phyloP scores from a whole-genome alignment of 2,113 vertebrate species.

The Alaudala cheleensis region DNA sequence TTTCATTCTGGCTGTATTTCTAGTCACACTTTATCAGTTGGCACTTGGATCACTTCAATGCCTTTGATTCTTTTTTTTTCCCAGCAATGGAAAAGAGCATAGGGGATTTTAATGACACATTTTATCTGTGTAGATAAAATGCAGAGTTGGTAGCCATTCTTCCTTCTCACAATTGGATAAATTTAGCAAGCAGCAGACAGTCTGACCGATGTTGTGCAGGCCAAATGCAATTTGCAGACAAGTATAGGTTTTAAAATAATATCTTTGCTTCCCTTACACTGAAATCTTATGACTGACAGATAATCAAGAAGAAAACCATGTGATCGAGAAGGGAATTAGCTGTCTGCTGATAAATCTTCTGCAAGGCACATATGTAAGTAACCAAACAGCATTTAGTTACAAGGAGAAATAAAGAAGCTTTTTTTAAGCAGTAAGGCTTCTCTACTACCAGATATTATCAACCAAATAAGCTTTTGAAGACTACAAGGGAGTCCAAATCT shows the following conservation, averaged over 20 bases:
- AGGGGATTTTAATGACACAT: not conserved
- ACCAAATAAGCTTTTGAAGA: not conserved
- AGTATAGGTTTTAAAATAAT: conserved; percentile 13
- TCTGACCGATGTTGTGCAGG: conserved; percentile 6
- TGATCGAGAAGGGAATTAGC: not conserved
- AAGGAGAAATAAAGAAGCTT: not conserved
- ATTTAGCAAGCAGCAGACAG: conserved; percentile 33
- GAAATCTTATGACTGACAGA: conserved; percentile 29
- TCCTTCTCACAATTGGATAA: conserved; percentile 15
- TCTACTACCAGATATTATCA: not conserved
- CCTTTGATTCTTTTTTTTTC: not conserved
- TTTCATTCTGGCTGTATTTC: not conserved
- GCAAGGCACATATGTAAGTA: not conserved
- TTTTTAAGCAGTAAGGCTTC: not conserved
- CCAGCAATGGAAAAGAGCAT: not conserved
- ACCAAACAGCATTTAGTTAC: not conserved
- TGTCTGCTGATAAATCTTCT: conserved; percentile 1
- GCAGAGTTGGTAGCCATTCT: not conserved
- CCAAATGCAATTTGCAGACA: conserved; percentile 14
- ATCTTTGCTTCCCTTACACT: conserved; percentile 15
- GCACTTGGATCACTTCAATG: not conserved
- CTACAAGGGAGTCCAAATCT: not conserved
- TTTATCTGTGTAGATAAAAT: conserved; percentile 47
- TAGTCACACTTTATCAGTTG: not conserved
- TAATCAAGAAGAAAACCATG: conserved; percentile 13